Evolutionary conservation across 2,113 vertebrate genomes (phyloP).

Genomic region (Alosa alosa): DNA sequence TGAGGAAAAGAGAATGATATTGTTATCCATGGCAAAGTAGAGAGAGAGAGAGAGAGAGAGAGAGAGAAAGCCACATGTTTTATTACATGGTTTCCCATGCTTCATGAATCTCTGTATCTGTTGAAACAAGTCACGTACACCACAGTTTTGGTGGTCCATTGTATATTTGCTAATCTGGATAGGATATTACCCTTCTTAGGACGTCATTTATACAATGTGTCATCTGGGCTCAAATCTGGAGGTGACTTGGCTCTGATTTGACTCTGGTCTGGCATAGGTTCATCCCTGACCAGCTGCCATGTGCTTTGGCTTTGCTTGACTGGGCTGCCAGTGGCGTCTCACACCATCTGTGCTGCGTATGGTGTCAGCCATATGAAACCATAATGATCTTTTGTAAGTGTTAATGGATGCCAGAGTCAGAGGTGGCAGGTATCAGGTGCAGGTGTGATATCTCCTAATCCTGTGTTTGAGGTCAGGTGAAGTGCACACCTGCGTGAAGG

Average conservation of each 20-base stretch:
- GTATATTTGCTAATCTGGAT: not conserved
- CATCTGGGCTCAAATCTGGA: not conserved
- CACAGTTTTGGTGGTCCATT: not conserved
- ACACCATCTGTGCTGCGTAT: not conserved
- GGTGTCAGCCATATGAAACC: not conserved
- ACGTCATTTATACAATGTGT: not conserved
- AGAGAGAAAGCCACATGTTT: not conserved
- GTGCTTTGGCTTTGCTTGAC: not conserved
- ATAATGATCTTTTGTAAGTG: not conserved
- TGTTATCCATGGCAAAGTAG: too few species aligned
- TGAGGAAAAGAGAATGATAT: not conserved
- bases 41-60: not conserved
- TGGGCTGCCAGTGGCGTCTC: not conserved
- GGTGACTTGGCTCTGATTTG: not conserved
- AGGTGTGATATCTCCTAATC: not conserved
- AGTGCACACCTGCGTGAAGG: not conserved
- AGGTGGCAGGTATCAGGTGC: not conserved
- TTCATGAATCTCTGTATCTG: too few species aligned
- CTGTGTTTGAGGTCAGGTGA: not conserved
- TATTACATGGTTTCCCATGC: too few species aligned
- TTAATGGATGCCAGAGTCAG: not conserved
- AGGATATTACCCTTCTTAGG: not conserved
- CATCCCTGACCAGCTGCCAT: not conserved
- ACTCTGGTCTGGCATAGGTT: not conserved
- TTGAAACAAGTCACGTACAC: not conserved